These are phyloP conservation scores for Oligia strigilis DNA, from an alignment of 2,888 invertebrate genomes.

Conservation along the genomic window DNA sequence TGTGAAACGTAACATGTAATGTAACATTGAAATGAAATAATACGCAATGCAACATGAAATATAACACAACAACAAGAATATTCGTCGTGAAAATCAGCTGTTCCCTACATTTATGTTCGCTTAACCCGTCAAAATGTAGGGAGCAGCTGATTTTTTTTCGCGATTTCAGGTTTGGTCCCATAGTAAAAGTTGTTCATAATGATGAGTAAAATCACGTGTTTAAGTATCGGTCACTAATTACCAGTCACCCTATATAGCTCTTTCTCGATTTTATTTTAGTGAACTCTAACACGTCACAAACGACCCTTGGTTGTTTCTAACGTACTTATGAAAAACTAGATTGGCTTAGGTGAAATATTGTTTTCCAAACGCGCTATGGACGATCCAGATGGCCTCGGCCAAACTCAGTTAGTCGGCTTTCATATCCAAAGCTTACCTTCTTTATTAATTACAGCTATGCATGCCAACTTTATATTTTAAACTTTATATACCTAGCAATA, in stretches of 20 bases:
- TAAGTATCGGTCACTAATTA: no score
- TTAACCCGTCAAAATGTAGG: no score
- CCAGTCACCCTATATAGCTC: no score
- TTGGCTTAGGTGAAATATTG: background rate
- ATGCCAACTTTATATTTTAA: background rate
- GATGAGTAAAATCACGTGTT: no score
- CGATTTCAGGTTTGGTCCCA: no score
- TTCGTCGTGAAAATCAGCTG: no score
- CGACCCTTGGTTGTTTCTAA: no score
- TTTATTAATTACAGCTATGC: background rate
- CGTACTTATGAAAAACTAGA: background rate
- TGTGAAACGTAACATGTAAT: background rate
- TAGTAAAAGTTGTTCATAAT: no score
- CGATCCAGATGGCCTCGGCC: background rate
- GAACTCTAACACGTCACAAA: background rate
- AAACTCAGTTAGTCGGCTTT: background rate
- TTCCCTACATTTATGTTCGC: no score
- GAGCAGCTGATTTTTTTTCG: no score
- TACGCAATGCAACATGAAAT: background rate
- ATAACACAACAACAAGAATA: background rate
- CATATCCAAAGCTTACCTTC: background rate
- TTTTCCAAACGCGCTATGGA: background rate
- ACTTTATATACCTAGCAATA: slow-evolving; percentile 93
- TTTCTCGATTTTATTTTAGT: background rate
- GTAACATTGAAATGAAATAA: background rate